Percentiles rank a stretch among this genome's conserved stretches.
Evolutionary conservation across 92 coral and sea anemone species (phyloP).

Genomic region (Meandrina meandrites): DNA sequence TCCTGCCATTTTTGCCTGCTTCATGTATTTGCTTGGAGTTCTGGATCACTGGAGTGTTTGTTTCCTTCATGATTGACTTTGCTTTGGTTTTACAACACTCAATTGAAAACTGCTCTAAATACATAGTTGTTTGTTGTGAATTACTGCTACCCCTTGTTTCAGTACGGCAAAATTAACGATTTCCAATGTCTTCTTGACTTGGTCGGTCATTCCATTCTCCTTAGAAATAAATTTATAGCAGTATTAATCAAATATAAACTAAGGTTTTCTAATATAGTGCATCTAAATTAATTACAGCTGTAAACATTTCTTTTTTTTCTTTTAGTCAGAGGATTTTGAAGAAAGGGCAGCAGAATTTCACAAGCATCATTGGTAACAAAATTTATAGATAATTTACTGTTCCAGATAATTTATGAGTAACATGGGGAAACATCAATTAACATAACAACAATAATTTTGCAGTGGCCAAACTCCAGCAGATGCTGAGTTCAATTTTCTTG

Average conservation of each 20-base stretch:
- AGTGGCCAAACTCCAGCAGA: conserved; percentile 98
- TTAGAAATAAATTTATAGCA: neutral
- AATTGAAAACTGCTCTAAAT: too few relatives aligned
- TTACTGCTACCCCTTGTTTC: neutral
- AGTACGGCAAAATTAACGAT: neutral
- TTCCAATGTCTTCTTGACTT: neutral
- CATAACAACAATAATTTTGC: neutral
- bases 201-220: neutral
- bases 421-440: neutral
- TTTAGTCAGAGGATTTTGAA: conserved; percentile 96
- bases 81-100: too few relatives aligned
- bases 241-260: too few relatives aligned
- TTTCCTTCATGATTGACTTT: too few relatives aligned
- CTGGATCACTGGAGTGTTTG: too few relatives aligned
- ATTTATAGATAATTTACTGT: neutral
- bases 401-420: neutral
- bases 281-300: neutral
- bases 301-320: neutral
- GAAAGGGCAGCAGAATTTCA: conserved; percentile 96
- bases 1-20: too few relatives aligned
- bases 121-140: too few relatives aligned
- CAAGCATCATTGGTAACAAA: conserved; percentile 85
- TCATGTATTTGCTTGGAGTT: too few relatives aligned
- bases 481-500: conserved; percentile 94
- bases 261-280: too few relatives aligned